Percentiles rank a stretch among this genome's conserved stretches.
phyloP scores from a whole-genome alignment of 2,888 invertebrate genomes.

The Allygus modestus region DNA sequence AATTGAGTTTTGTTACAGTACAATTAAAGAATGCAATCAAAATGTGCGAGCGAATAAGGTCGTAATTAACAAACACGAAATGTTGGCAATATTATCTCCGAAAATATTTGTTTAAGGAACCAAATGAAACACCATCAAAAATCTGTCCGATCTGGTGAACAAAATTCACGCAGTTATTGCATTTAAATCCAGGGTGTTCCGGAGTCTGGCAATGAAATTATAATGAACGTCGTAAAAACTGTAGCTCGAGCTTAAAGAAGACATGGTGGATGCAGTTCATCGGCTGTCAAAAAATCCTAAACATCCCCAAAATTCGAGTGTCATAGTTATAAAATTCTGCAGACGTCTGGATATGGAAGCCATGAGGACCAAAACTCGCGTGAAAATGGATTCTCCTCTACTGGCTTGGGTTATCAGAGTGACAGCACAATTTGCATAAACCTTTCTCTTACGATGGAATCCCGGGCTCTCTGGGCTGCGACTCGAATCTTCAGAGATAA shows the following conservation, averaged over 20 bases:
- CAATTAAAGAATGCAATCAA: not conserved
- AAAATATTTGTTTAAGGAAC: constrained; percentile 6
- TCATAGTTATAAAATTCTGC: constrained; percentile 33
- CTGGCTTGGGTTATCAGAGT: constrained; percentile 11
- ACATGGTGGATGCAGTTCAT: constrained; percentile 30
- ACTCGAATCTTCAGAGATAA: not conserved
- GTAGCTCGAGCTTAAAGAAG: constrained; percentile 1
- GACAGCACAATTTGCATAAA: constrained; percentile 21
- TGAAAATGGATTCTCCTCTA: not conserved
- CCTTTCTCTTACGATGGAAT: constrained; percentile 23
- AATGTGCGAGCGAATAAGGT: not conserved
- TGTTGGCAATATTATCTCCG: not conserved
- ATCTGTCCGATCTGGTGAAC: not conserved
- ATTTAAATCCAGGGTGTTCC: constrained; percentile 45
- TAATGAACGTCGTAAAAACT: not conserved
- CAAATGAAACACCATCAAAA: not conserved
- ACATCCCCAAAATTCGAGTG: not conserved
- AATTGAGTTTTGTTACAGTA: not conserved
- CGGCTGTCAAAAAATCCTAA: constrained; percentile 19
- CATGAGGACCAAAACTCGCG: not conserved
- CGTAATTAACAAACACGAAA: not conserved
- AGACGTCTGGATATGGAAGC: constrained; percentile 27
- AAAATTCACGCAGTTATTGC: constrained; percentile 44
- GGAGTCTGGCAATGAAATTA: not conserved
- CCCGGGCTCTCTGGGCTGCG: constrained; percentile 16